A percentile compares a stretch with the other conserved stretches of the same genome.
These are phyloP conservation scores for Rynchops niger DNA, from an alignment of 2,113 vertebrate species.

Conservation along the genomic window DNA sequence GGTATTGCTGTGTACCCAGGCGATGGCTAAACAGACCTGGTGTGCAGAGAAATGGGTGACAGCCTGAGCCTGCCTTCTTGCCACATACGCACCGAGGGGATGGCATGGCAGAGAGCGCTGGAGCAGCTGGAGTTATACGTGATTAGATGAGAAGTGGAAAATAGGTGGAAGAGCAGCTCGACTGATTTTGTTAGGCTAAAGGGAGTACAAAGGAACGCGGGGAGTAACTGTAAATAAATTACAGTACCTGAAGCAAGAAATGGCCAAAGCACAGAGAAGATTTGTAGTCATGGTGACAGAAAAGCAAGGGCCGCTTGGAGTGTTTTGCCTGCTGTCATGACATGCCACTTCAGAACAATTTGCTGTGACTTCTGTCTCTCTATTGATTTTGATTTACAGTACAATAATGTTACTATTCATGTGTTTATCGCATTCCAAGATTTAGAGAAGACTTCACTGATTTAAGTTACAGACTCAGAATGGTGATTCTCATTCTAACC, in stretches of 20 bases:
- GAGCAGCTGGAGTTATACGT: not conserved
- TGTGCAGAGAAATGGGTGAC: not conserved
- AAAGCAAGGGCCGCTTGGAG: not conserved
- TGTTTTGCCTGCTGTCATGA: not conserved
- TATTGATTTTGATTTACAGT: not conserved
- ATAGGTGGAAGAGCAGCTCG: not conserved
- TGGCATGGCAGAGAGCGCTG: not conserved
- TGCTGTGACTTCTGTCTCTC: not conserved
- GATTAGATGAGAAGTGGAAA: not conserved
- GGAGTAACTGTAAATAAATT: not conserved
- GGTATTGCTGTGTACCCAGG: accelerated
- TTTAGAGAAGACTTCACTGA: not conserved
- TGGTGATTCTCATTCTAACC: not conserved
- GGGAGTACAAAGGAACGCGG: not conserved
- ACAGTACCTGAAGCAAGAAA: not conserved
- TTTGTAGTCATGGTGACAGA: not conserved
- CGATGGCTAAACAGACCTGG: not conserved
- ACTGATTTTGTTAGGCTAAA: not conserved
- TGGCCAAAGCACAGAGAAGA: not conserved
- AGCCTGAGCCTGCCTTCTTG: not conserved
- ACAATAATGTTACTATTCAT: not conserved
- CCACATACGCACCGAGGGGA: not conserved
- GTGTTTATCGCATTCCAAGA: not conserved
- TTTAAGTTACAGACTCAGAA: not conserved
- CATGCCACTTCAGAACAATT: not conserved